Evolutionary conservation across 2,797 vertebrate genomes (phyloP).

Genomic region (Pangasius sanitwongsei): DNA sequence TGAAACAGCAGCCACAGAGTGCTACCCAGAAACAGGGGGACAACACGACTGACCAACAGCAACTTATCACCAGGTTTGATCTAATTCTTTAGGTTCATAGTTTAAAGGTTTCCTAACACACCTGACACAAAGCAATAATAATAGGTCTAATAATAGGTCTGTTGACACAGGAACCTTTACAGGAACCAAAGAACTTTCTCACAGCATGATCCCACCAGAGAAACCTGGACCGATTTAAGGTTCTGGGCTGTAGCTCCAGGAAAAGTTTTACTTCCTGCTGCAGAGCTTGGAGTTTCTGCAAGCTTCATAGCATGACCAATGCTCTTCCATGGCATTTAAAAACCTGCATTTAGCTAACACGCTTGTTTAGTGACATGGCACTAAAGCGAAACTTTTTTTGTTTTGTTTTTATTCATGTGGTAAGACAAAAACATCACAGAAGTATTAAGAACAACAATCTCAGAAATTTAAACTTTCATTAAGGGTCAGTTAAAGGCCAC

Average conservation of each 20-base stretch:
- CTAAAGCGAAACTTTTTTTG: too few species aligned
- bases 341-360: not conserved
- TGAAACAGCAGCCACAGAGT: constrained; percentile 48
- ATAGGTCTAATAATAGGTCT: not conserved
- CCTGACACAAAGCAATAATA: not conserved
- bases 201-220: not conserved
- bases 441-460: not conserved
- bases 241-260: not conserved
- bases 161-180: not conserved
- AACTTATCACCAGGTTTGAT: constrained; percentile 78
- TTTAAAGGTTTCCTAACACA: not conserved
- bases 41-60: constrained; percentile 61
- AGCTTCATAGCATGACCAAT: not conserved
- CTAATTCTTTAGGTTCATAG: not conserved
- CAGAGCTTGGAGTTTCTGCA: not conserved
- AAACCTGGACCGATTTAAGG: not conserved
- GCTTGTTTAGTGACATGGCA: too few species aligned
- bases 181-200: not conserved
- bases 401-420: not conserved
- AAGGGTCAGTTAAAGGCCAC: not conserved
- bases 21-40: constrained; percentile 52
- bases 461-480: not conserved
- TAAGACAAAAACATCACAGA: not conserved
- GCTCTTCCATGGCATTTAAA: not conserved
- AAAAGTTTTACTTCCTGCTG: not conserved